Percentiles rank a stretch among this genome's conserved stretches.
Evolutionary conservation across 1,140 invertebrate genomes (phyloP).

Genomic region (Megalopta genalis): DNA sequence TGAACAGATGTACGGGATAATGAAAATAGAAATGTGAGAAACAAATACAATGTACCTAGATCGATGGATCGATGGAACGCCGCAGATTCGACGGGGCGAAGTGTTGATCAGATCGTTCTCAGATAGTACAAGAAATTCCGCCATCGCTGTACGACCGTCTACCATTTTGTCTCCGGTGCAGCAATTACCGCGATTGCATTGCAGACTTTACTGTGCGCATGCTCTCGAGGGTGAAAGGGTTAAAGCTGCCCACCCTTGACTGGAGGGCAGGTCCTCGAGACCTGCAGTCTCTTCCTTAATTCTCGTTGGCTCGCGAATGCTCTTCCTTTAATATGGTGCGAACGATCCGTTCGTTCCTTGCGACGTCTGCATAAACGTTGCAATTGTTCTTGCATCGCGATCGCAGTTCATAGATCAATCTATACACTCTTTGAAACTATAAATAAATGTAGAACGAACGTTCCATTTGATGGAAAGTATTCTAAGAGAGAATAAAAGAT

Average conservation of each 20-base stretch:
- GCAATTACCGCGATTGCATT: conserved; percentile 65
- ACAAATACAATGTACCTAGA: too few relatives aligned
- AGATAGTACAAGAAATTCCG: conserved; percentile 18
- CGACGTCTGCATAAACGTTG: too few relatives aligned
- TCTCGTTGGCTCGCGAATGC: neutral
- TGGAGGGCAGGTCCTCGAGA: conserved; percentile 52
- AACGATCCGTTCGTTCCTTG: too few relatives aligned
- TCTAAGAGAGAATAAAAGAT: too few relatives aligned
- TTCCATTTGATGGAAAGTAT: too few relatives aligned
- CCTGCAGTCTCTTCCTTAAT: conserved; percentile 22
- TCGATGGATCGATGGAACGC: neutral
- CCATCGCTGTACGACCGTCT: conserved; percentile 54
- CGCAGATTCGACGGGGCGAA: neutral
- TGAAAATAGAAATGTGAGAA: too few relatives aligned
- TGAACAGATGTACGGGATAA: too few relatives aligned
- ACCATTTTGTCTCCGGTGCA: conserved; percentile 63
- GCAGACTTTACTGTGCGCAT: conserved; percentile 59
- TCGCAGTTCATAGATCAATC: too few relatives aligned
- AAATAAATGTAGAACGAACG: too few relatives aligned
- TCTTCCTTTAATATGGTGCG: too few relatives aligned
- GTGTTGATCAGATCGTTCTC: neutral
- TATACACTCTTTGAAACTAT: too few relatives aligned
- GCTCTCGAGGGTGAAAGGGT: conserved; percentile 57
- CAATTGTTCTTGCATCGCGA: too few relatives aligned
- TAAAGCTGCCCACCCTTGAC: conserved; percentile 56